phyloP scores from a whole-genome alignment of 2,113 vertebrate species.

The Eolophus roseicapilla region DNA sequence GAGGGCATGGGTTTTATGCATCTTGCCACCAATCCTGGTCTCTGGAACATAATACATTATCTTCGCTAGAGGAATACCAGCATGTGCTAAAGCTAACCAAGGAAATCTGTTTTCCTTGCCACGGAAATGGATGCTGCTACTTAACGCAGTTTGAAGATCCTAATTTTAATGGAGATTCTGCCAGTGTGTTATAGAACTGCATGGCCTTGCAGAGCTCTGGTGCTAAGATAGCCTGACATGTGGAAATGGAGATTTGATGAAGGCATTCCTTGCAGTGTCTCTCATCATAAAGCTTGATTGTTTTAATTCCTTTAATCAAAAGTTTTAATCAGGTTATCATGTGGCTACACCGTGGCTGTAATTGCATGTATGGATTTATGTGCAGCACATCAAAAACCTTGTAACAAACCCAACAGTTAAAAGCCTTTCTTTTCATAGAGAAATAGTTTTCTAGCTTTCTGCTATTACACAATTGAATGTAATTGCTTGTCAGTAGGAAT shows the following conservation, averaged over 20 bases:
- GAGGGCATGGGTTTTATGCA: neutral
- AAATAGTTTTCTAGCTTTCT: neutral
- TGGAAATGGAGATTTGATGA: neutral
- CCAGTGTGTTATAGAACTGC: neutral
- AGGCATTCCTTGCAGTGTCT: neutral
- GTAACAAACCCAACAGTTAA: neutral
- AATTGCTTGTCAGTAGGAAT: slow-evolving; percentile 18
- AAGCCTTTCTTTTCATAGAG: neutral
- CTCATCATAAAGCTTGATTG: neutral
- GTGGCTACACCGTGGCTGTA: neutral
- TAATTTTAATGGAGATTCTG: neutral
- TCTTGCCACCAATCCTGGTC: neutral
- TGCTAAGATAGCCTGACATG: neutral
- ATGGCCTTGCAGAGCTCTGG: neutral
- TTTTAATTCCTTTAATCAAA: slow-evolving; percentile 14
- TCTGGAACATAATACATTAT: neutral
- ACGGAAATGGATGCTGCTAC: neutral
- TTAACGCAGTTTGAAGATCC: neutral
- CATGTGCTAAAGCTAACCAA: neutral
- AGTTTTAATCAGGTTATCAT: neutral
- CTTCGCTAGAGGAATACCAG: neutral
- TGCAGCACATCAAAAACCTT: neutral
- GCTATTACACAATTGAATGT: neutral
- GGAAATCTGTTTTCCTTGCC: neutral
- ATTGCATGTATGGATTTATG: neutral